These are phyloP conservation scores for Hemitrygon akajei DNA, from an alignment of 2,797 vertebrate genomes.

Conservation along the genomic window DNA sequence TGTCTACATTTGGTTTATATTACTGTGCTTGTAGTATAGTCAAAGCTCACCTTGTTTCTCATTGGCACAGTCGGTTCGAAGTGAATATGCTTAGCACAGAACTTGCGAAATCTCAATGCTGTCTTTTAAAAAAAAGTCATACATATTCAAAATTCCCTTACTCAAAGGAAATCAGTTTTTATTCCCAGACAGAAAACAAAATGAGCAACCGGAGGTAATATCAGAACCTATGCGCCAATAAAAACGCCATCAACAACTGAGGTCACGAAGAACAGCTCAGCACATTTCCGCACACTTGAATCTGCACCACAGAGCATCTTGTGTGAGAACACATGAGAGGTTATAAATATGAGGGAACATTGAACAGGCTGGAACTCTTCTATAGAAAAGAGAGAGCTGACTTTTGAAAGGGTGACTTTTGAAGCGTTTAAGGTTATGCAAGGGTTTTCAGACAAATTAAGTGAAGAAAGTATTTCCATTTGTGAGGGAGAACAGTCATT, in stretches of 20 bases:
- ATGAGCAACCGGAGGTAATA: background rate
- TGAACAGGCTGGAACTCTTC: background rate
- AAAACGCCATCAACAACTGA: background rate
- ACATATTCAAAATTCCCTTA: background rate
- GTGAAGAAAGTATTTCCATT: background rate
- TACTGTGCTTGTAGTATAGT: background rate
- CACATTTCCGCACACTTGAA: background rate
- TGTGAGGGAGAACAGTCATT: background rate
- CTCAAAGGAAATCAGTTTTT: background rate
- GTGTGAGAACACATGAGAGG: background rate
- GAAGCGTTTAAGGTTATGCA: background rate
- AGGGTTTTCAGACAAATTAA: background rate
- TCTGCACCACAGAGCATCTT: background rate
- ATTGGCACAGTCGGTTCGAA: background rate
- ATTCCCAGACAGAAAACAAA: background rate
- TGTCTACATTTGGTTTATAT: background rate
- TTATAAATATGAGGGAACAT: background rate
- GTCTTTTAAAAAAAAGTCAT: no score
- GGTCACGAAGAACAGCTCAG: background rate
- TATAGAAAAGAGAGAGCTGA: background rate
- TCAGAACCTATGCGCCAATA: background rate
- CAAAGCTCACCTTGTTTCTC: background rate
- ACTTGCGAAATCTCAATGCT: background rate
- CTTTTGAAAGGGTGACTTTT: background rate
- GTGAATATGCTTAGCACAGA: constrained; percentile 2